Evolutionary conservation across 2,113 vertebrate species (phyloP), one percentile per base, ranked within the genome.

Genomic region (Leucopternis melanops): DNA sequence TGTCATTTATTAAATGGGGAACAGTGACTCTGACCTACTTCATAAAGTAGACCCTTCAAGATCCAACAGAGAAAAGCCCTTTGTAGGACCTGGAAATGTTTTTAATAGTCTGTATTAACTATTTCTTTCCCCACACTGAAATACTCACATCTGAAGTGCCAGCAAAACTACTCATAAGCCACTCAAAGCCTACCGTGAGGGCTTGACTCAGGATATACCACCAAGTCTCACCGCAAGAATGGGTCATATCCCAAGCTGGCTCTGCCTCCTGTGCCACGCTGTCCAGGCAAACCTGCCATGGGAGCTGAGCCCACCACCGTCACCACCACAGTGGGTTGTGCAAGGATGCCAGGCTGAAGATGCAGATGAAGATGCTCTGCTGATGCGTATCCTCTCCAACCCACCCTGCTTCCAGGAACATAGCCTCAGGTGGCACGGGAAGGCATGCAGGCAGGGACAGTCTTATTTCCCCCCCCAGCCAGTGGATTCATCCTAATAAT

Each of bases 241-340:
- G 8, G 63, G 42, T 36, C 31, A 34, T 2, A 1, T 40, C 10
- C 20, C 38, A 77, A 52, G 58, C 3, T 1, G 2, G n/a, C 2
- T 2, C 22, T 9, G 44, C 6, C 49, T 32, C 57, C 58, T 52
- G 29, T 18, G 55, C 36, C 31, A 66, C 1, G 1, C 10, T 27
- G 40, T 10, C 32, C 40, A 57, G 31, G 36, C 34, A 86, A 52
- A 77, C 4, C 14, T 47, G 16, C 8, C 42, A 17, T 4, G 4
- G 45, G 18, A 58, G 20, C 50, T 62, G 32, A 86, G 72, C 7
- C 18, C 42, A 58, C 21, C 69, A 63, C 7, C 45, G 27, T 14
- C 10, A 1, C 12, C 52, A 65, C 34, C 32, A 32, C 47, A 49
- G 10, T 0, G 0, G 45, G 25, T 10, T 81, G 5, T 4, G 19